Evolutionary conservation across 2,797 vertebrate species (phyloP).

Genomic region (Decapterus maruadsi): DNA sequence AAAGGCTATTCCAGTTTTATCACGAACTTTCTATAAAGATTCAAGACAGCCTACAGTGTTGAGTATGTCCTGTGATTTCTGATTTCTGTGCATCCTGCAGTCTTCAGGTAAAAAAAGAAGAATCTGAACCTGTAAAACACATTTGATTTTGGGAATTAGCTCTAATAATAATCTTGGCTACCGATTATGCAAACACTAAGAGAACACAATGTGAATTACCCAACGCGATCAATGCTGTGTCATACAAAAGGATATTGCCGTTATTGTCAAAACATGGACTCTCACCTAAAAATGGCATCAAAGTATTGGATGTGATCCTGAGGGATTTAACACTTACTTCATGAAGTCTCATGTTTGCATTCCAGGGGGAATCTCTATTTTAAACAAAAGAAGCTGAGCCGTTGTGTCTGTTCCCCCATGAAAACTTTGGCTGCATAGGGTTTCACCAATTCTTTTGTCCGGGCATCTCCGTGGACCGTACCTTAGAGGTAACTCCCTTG

Average conservation of each 20-base stretch:
- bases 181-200: too few relatives aligned
- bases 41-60: too few relatives aligned
- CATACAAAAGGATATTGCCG: constrained; percentile 36
- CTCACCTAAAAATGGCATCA: constrained; percentile 41
- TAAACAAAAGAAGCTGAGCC: constrained; percentile 41
- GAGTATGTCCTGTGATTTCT: too few relatives aligned
- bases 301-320: constrained; percentile 53
- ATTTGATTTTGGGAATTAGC: too few relatives aligned
- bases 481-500: constrained; percentile 40
- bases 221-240: constrained; percentile 46
- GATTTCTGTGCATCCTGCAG: too few relatives aligned
- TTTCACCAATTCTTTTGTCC: constrained; percentile 64
- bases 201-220: background rate
- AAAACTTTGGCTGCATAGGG: constrained; percentile 60
- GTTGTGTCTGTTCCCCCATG: constrained; percentile 64
- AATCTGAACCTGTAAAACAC: too few relatives aligned
- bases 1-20: too few relatives aligned
- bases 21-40: too few relatives aligned
- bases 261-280: constrained; percentile 46
- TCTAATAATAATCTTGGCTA: too few relatives aligned
- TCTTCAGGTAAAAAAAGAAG: too few relatives aligned
- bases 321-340: constrained; percentile 63
- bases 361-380: constrained; percentile 47
- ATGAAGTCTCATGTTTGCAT: constrained; percentile 53
- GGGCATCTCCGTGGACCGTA: constrained; percentile 9